phyloP scores from a whole-genome alignment of 1,140 invertebrate species.

The Cyclargus thomasi region DNA sequence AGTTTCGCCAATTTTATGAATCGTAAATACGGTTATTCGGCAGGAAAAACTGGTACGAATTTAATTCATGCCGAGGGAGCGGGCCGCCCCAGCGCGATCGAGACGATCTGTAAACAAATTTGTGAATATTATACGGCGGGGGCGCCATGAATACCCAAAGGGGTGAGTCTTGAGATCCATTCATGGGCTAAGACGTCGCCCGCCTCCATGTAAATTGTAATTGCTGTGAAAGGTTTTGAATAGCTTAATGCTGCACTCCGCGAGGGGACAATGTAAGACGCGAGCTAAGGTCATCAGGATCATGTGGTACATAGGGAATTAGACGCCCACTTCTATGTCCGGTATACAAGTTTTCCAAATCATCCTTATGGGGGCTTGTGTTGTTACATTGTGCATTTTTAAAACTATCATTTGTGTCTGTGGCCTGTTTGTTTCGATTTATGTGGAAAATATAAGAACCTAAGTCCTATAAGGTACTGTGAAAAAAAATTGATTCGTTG shows the following conservation, averaged over 20 bases:
- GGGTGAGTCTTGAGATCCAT: conserved; percentile 62
- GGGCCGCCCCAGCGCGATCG: background rate
- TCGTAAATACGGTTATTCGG: conserved; percentile 2
- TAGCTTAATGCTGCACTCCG: conserved; percentile 19
- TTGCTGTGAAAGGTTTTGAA: conserved; percentile 41
- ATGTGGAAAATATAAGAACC: too few species aligned
- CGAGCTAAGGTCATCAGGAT: background rate
- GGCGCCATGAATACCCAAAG: conserved; percentile 54
- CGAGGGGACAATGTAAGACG: background rate
- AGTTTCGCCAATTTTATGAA: background rate
- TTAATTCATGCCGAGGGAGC: background rate
- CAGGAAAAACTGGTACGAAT: conserved; percentile 9
- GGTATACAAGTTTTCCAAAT: too few species aligned
- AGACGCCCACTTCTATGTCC: too few species aligned
- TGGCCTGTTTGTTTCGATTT: too few species aligned
- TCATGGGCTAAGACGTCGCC: conserved; percentile 60
- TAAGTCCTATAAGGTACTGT: too few species aligned
- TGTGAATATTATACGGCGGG: conserved; percentile 61
- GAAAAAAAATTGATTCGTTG: too few species aligned
- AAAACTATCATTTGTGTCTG: too few species aligned
- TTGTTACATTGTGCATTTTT: too few species aligned
- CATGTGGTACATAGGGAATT: background rate
- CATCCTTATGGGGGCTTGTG: too few species aligned
- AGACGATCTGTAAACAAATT: conserved; percentile 63
- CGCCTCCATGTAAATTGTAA: conserved; percentile 43